phyloP scores from a whole-genome alignment of 92 coral and sea anemone species.

The Epizoanthus stellaris region DNA sequence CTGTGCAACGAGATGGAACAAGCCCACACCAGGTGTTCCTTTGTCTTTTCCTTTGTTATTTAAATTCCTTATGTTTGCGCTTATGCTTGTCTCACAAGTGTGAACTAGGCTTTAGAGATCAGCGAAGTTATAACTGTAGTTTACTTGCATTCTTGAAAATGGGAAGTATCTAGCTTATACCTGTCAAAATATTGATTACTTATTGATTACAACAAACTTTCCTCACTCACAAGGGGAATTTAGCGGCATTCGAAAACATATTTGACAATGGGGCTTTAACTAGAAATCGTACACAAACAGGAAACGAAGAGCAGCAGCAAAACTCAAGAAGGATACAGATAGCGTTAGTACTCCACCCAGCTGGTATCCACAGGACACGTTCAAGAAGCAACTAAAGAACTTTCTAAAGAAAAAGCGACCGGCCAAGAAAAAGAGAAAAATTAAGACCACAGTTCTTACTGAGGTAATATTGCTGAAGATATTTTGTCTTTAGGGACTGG shows the following conservation, averaged over 20 bases:
- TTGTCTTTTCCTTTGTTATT: too few relatives aligned
- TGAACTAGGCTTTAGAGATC: too few relatives aligned
- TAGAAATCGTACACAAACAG: background rate
- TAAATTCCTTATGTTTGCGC: too few relatives aligned
- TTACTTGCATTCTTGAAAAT: too few relatives aligned
- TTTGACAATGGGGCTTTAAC: background rate
- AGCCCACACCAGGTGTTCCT: too few relatives aligned
- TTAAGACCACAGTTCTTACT: slow-evolving; percentile 29
- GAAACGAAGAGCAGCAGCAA: background rate
- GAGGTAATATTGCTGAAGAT: background rate
- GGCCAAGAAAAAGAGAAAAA: background rate
- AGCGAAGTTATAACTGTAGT: too few relatives aligned
- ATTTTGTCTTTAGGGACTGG: background rate
- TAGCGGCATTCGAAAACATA: too few relatives aligned
- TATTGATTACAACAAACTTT: too few relatives aligned
- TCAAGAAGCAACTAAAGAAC: slow-evolving; percentile 11
- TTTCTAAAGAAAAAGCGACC: slow-evolving; percentile 2
- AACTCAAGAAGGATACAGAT: background rate
- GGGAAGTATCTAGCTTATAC: too few relatives aligned
- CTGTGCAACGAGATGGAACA: too few relatives aligned
- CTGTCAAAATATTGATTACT: background rate
- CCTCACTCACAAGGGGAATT: too few relatives aligned
- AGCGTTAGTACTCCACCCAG: background rate
- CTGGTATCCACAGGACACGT: slow-evolving; percentile 26
- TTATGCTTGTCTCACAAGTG: too few relatives aligned